Base-by-base conservation (phyloP, 2,797 vertebrate species). In the Threskiornis aethiopicus region DNA sequence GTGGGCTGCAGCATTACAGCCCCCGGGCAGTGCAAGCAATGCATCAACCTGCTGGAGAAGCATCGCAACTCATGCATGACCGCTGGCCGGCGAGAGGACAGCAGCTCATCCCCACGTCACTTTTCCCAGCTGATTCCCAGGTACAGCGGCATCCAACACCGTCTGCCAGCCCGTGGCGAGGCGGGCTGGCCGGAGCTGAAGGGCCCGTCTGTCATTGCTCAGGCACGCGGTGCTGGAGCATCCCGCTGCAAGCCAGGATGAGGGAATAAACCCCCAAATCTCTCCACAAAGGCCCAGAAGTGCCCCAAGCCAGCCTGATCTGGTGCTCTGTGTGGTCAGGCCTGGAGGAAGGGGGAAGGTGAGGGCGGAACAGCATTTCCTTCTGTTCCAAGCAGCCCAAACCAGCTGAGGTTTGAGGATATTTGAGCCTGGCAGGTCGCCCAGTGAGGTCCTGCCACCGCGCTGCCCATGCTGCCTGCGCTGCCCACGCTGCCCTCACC, bases 351-450 rank as follows among this genome's bases (percentile, higher is more conserved):
- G 4, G 9, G 24, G 16, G 12, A 73, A n/a, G 18, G 33, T 22
- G 28, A 9, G 1, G 20, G 15, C 18, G 19, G 3, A 26, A 26
- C 42, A 69, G 35, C 35, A 26, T 42, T 49, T 86, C 47, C 28
- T 17, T 26, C n/a, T 2, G 1, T 55, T 16, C 16, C 3, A 1
- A n/a, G 46, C 10, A 52, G 17, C 33, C 21, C 46, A 28, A 24
- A 37, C 35, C 47, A 12, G 15, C 21, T 22, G 20, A 42, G 26
- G 10, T 55, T 55, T 37, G 70, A 46, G n/a, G 15, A 13, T 20
- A 9, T 14, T 9, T 67, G 62, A 76, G 49, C 26, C 54, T 47
- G 55, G n/a, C 39, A 16, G n/a, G 31, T 66, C 1, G 2, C 35
- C 29, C 31, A 29, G 29, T 2, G 10, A 7, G 10, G 44, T 39